phyloP scores from a whole-genome alignment of 2,888 invertebrate genomes.

The Troilus luridus region DNA sequence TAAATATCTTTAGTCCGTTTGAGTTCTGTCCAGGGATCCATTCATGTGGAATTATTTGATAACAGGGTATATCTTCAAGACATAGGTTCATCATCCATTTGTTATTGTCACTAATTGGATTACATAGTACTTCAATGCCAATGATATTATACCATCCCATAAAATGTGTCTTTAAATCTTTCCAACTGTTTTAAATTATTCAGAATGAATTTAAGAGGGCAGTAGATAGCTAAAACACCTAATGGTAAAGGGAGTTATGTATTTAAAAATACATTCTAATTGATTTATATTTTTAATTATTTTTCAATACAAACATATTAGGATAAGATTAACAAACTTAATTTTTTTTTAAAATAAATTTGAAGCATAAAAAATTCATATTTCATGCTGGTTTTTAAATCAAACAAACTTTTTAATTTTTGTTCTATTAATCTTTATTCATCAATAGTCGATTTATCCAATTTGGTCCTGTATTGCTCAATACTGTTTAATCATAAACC shows the following conservation, averaged over 20 bases:
- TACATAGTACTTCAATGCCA: neutral
- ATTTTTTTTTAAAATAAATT: neutral
- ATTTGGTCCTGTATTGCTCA: slow-evolving; percentile 25
- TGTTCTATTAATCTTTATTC: neutral
- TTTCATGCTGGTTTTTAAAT: neutral
- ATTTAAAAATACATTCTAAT: neutral
- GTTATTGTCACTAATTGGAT: neutral
- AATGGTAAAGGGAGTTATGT: neutral
- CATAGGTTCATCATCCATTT: neutral
- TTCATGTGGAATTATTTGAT: neutral
- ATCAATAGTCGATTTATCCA: slow-evolving; percentile 16
- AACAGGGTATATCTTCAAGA: neutral
- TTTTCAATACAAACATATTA: neutral
- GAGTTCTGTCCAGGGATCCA: neutral
- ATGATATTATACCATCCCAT: neutral
- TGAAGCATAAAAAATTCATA: slow-evolving; percentile 31
- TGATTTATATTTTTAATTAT: neutral
- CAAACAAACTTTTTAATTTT: slow-evolving; percentile 22
- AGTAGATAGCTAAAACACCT: neutral
- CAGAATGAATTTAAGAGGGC: neutral
- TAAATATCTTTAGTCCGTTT: neutral
- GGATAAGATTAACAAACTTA: neutral
- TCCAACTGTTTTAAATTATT: neutral
- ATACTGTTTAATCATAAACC: slow-evolving; percentile 31
- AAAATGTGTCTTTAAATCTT: neutral